Percentiles rank a stretch among this genome's conserved stretches.
Conservation (phyloP, 2,113 vertebrate genomes). For the Phalacrocorax brasilianus region DNA sequence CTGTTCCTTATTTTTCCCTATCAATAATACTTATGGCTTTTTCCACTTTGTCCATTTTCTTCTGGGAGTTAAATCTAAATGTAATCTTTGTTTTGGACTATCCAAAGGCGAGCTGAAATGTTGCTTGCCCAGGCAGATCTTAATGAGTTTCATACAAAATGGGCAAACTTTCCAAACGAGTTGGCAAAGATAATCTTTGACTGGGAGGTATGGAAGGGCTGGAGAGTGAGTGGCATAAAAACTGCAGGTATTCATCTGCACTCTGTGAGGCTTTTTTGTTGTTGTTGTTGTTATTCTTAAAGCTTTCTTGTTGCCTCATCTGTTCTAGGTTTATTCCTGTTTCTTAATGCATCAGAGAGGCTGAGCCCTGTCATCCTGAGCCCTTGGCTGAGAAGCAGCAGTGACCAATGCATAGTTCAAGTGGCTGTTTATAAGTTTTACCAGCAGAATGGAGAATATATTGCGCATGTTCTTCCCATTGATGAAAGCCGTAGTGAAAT, state of each 20-base stretch:
- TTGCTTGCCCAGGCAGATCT: background rate
- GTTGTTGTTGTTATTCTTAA: background rate
- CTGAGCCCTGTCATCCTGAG: slow-evolving; percentile 86
- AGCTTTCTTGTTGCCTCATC: slow-evolving; percentile 2
- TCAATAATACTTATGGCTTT: background rate
- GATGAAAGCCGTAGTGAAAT: slow-evolving; percentile 70
- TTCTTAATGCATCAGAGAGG: slow-evolving; percentile 82
- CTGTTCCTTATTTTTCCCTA: background rate
- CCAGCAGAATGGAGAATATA: slow-evolving; percentile 83
- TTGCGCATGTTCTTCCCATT: slow-evolving; percentile 79
- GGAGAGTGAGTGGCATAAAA: background rate
- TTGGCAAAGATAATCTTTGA: background rate
- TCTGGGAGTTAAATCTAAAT: background rate
- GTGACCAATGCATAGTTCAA: slow-evolving; percentile 83
- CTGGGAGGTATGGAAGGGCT: background rate
- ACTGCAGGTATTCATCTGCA: background rate
- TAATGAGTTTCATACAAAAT: background rate
- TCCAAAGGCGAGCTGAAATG: background rate
- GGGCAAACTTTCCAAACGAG: background rate
- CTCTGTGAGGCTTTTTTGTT: background rate
- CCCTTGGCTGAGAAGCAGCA: slow-evolving; percentile 88
- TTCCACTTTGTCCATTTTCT: background rate
- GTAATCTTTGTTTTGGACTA: background rate
- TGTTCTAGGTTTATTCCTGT: slow-evolving; percentile 86
- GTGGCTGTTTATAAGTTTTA: slow-evolving; percentile 87